These are phyloP conservation scores for Sebastes aleutianus DNA, from an alignment of 2,797 vertebrate genomes.

Conservation along the genomic window DNA sequence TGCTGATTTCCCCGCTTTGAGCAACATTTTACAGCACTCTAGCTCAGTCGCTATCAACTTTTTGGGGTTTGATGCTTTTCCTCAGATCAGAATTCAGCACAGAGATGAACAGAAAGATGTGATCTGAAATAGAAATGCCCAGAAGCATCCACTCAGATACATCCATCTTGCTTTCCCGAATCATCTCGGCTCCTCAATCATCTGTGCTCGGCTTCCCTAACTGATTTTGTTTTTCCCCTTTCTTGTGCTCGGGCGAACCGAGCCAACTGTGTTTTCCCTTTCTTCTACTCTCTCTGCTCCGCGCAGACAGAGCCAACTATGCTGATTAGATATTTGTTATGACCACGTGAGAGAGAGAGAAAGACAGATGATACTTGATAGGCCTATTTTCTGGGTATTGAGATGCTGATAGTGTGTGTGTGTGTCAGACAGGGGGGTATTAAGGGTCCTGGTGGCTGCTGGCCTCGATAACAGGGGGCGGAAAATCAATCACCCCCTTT, in stretches of 20 bases:
- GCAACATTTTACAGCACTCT: constrained; percentile 8
- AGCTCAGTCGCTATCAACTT: neutral
- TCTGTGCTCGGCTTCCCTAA: constrained; percentile 26
- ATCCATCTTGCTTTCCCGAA: constrained; percentile 9
- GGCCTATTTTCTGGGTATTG: constrained; percentile 60
- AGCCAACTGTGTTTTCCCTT: constrained; percentile 40
- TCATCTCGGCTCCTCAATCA: constrained; percentile 26
- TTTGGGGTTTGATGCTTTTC: neutral
- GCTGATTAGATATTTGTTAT: constrained; percentile 67
- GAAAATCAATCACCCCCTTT: constrained; percentile 83
- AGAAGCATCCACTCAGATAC: constrained; percentile 3
- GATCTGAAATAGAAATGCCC: constrained; percentile 13
- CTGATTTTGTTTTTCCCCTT: constrained; percentile 48
- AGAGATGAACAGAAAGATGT: constrained; percentile 15
- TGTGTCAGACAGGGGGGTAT: constrained; percentile 33
- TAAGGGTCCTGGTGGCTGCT: constrained; percentile 73
- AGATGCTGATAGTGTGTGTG: constrained; percentile 46
- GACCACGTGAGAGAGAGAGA: constrained; percentile 42
- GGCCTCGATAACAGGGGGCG: constrained; percentile 76
- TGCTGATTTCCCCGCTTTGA: constrained; percentile 15
- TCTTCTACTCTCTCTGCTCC: constrained; percentile 29
- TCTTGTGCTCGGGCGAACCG: neutral
- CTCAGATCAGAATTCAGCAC: constrained; percentile 17
- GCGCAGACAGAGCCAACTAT: constrained; percentile 41
- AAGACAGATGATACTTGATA: constrained; percentile 63